Percentiles rank a stretch among this genome's conserved stretches.
phyloP scores from a whole-genome alignment of 2,113 vertebrate genomes.

The Lophura nycthemera region DNA sequence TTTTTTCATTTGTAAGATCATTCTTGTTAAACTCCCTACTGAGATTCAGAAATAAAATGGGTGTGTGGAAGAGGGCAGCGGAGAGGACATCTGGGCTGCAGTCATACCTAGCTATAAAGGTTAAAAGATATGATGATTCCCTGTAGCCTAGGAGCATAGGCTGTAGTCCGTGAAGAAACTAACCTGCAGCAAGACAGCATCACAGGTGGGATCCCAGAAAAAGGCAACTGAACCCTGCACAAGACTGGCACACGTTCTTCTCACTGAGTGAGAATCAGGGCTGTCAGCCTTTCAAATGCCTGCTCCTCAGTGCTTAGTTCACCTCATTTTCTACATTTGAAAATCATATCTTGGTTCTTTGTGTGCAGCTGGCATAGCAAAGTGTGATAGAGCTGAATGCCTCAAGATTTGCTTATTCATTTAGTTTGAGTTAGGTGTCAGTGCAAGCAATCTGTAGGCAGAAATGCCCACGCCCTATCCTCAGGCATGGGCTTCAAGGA shows the following conservation, averaged over 20 bases:
- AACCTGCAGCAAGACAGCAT: constrained; percentile 19
- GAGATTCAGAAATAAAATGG: constrained; percentile 10
- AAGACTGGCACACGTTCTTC: not conserved
- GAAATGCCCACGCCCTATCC: not conserved
- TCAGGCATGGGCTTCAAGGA: not conserved
- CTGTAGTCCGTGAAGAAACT: not conserved
- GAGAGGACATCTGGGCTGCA: not conserved
- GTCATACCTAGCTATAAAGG: not conserved
- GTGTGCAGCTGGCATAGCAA: not conserved
- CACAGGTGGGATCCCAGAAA: not conserved
- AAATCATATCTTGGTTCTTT: not conserved
- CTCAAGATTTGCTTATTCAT: constrained; percentile 22
- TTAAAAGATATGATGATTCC: not conserved
- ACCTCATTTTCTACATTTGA: not conserved
- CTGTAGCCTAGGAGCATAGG: not conserved
- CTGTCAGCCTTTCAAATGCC: not conserved
- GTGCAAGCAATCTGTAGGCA: not conserved
- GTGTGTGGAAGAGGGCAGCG: not conserved
- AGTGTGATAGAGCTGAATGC: not conserved
- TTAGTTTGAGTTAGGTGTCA: not conserved
- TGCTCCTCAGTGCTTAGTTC: not conserved
- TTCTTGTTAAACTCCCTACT: constrained; percentile 6
- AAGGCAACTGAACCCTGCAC: not conserved
- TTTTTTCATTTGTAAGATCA: constrained; percentile 23
- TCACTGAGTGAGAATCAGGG: not conserved